Evolutionary conservation across 2,113 vertebrate genomes (phyloP).

Genomic region (Drymodes brunneopygia): DNA sequence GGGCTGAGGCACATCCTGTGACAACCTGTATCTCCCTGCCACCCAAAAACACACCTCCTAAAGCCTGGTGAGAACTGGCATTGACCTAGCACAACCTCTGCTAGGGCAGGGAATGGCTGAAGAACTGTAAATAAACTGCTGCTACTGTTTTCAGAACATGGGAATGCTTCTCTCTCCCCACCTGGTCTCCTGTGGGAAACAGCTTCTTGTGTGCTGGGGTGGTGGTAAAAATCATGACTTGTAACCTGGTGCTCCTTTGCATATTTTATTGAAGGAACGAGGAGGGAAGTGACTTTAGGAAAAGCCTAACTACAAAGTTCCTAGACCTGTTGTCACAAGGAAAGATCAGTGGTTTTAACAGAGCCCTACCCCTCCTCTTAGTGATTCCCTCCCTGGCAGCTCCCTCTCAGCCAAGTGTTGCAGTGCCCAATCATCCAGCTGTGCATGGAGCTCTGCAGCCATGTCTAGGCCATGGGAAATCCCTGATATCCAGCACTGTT

Average conservation of each 20-base stretch:
- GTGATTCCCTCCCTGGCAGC: not conserved
- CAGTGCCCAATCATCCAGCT: not conserved
- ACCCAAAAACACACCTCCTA: not conserved
- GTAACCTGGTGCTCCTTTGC: not conserved
- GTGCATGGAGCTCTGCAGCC: not conserved
- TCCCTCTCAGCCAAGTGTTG: not conserved
- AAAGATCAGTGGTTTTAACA: not conserved
- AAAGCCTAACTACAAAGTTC: not conserved
- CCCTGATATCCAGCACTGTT: not conserved
- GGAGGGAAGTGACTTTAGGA: not conserved
- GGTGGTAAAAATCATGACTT: not conserved
- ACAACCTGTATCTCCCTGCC: not conserved
- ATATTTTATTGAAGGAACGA: not conserved
- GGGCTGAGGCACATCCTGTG: not conserved
- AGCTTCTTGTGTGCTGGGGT: not conserved
- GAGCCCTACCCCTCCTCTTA: not conserved
- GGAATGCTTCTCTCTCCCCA: not conserved
- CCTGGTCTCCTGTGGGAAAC: not conserved
- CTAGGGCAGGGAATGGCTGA: not conserved
- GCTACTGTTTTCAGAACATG: not conserved
- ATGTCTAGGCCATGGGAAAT: not conserved
- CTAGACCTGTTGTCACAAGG: not conserved
- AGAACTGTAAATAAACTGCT: slow-evolving; percentile 28
- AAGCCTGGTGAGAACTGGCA: not conserved
- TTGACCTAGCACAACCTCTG: not conserved